A percentile compares a stretch with the other conserved stretches of the same genome.
phyloP scores from a whole-genome alignment of 2,113 vertebrate species.

The Corythornis vintsioides region DNA sequence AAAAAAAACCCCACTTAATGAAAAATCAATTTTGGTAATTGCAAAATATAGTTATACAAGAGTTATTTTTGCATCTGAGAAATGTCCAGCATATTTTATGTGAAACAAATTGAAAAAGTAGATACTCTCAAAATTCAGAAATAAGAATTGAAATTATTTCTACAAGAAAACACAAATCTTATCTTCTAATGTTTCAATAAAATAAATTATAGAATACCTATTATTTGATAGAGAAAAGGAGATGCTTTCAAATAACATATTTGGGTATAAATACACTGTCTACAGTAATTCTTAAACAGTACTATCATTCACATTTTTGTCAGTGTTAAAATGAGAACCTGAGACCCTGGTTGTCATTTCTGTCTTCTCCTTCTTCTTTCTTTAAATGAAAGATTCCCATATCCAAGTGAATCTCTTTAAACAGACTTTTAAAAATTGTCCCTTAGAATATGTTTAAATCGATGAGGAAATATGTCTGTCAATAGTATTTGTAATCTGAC shows the following conservation, averaged over 20 bases:
- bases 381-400: slow-evolving; percentile 27
- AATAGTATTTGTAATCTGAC: slow-evolving; percentile 21
- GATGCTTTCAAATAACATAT: not conserved
- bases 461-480: not conserved
- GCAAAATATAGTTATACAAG: slow-evolving; percentile 57
- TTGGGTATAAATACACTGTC: not conserved
- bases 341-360: slow-evolving; percentile 35
- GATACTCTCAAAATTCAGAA: not conserved
- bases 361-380: not conserved
- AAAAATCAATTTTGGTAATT: slow-evolving; percentile 68
- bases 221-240: not conserved
- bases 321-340: slow-evolving; percentile 24
- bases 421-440: slow-evolving; percentile 8
- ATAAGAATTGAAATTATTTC: slow-evolving; percentile 18
- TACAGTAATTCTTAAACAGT: not conserved
- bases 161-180: not conserved
- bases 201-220: not conserved
- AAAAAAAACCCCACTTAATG: slow-evolving; percentile 11
- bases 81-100: slow-evolving; percentile 1
- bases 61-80: slow-evolving; percentile 54
- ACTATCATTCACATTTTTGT: slow-evolving; percentile 17
- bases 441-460: slow-evolving; percentile 21
- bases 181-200: not conserved
- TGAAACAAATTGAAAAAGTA: not conserved
- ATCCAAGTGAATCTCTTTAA: slow-evolving; percentile 28